Evolutionary conservation across 2,888 invertebrate genomes (phyloP), one percentile per base, ranked within the genome.

Genomic region (Drosophila fungiperda): DNA sequence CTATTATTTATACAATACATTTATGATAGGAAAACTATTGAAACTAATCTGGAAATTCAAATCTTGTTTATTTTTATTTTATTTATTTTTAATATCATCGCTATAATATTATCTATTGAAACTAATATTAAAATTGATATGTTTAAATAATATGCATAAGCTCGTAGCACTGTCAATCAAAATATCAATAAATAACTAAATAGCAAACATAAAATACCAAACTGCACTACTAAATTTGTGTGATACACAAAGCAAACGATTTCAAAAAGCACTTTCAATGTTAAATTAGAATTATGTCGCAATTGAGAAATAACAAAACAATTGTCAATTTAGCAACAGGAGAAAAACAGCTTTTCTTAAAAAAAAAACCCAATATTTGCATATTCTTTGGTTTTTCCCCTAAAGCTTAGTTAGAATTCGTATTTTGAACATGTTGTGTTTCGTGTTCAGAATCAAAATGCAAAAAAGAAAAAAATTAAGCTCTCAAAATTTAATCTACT

Each of bases 351-450:
- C 4, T 15, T 45, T 45, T 23, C 23, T 23, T 45, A 4, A 45
- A 45, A 4, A 4, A 45, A 45, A 45, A 45, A 45, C 45, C 45
- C 45, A 45, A 45, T 45, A 45, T 45, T 45, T 45, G 20, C 20
- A 7, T 15, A 23, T 23, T 15, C 45, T 2, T 45, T 45, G 12
- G 12, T 20, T 15, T 20, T 8, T 15, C 20, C 2, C 45, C 20
- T 8, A 23, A 8, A 15, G 45, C 15, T 45, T 45, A 8, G 4
- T 15, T 45, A 23, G 8, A 23, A 45, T 23, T 23, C 15, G 15
- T 23, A 4, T 45, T 15, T 4, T 45, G 45, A 45, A 20, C n/a
- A 29, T 12, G 11, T 35, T 23, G 20, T 9, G 33, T 35, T 12
- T 15, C 5, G 4, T 23, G 45, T 45, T 45, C 45, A 15, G 45